Evolutionary conservation across 2,113 vertebrate species (phyloP), one percentile per base, ranked within the genome.

Genomic region (Mixornis gularis): DNA sequence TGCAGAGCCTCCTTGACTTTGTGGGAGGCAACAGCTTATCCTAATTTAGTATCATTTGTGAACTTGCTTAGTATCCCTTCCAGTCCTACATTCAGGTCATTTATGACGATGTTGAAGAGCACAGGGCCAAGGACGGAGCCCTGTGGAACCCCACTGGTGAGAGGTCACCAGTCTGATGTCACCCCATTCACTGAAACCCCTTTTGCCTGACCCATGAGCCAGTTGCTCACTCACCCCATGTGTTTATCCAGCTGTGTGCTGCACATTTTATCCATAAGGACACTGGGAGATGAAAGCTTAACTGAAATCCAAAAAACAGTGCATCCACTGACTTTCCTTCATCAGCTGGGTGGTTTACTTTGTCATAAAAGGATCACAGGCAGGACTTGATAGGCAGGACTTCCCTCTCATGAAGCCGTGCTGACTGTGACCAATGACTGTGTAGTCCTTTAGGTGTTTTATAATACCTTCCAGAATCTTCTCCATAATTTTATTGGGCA

Each of bases 341-440:
- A 59, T 72, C 22, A 65, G 3, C 22, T 51, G 7, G 5, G 8
- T 65, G 13, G 13, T 3, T 58, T 38, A n/a, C 10, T 10, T 58
- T 6, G 4, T 38, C 16, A 29, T 38, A 21, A 34, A 66, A 66
- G 10, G 19, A 65, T 17, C 32, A 12, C 10, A 19, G 7, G 7
- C 38, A 38, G 38, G 11, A 38, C 52, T 59, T 38, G 9, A 66
- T 17, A 12, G 64, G 27, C 26, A 49, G 7, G 14, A 43, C 36
- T 29, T 59, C 1, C 6, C 10, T 34, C 44, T 59, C 2, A 3
- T 29, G 16, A 46, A 46, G 13, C 10, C 0, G 0, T 21, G 19
- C 13, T 80, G n/a, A 24, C 44, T 66, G 22, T 40, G 24, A 52
- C 13, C 32, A 20, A 1, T 59, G 60, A 40, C 19, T n/a, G 3